These are phyloP conservation scores for Sitobion miscanthi DNA, from an alignment of 1,140 invertebrate species.

Conservation along the genomic window DNA sequence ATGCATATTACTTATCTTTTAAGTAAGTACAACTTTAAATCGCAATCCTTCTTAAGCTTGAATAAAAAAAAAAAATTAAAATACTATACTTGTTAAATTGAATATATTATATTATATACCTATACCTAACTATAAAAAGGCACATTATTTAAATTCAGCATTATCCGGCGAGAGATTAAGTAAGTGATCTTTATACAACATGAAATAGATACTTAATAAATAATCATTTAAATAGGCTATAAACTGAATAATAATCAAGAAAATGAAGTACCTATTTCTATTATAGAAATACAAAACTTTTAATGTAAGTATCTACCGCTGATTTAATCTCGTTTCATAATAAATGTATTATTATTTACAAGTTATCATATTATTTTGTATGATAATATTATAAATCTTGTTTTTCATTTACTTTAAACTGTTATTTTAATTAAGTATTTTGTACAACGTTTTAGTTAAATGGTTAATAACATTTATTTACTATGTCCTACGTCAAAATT, in stretches of 20 bases:
- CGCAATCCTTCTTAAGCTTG: background rate
- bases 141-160: background rate
- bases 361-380: background rate
- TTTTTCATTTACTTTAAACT: no score
- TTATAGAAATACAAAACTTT: background rate
- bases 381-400: background rate
- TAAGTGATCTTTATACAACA: background rate
- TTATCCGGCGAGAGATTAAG: background rate
- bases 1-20: constrained; percentile 1
- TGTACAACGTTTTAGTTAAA: no score
- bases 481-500: no score
- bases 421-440: no score
- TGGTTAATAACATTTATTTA: no score
- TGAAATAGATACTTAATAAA: background rate
- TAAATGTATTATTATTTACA: background rate
- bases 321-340: background rate
- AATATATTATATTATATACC: background rate
- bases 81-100: background rate
- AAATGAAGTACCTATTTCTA: background rate
- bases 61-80: background rate
- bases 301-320: background rate
- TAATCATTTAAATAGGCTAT: background rate
- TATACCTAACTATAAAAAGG: background rate
- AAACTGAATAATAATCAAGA: background rate
- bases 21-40: background rate